Evolutionary conservation across 2,888 invertebrate species (phyloP), one percentile per base, ranked within the genome.

Genomic region (Lepidonotus clava): DNA sequence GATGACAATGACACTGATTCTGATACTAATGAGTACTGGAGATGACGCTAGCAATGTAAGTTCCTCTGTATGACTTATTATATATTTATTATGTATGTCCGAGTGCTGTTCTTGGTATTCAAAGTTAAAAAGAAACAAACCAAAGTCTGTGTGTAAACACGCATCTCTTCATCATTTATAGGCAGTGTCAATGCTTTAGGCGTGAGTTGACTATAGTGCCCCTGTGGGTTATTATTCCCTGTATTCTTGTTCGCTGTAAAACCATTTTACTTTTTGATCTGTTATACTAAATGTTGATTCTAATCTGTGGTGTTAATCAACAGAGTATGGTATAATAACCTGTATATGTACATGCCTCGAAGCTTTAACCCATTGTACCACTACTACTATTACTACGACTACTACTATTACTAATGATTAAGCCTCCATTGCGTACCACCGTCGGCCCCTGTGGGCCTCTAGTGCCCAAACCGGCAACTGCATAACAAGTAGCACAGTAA

Each of bases 181-280:
- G 40, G 1, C 18, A 76, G 76, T 76, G n/a, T 76, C 76, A 40
- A n/a, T 76, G 76, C 76, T 76, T 76, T 76, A 40, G 76, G 76
- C 38, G 40, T 76, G 28, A 76, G 76, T 76, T 40, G 40, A 40
- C 36, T 76, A 76, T 76, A 76, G 76, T 76, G 40, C 21, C 40
- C 36, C 53, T n/a, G 61, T 61, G 28, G 61, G 24, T 61, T 61
- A n/a, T n/a, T n/a, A n/a, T n/a, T n/a, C 61, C 61, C 28, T 61
- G 21, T 61, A 61, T 61, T 61, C 61, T 1, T 61, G 61, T 61
- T 61, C 61, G 61, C 61, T 61, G 61, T 61, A 32, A 61, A 28
- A 24, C 28, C 61, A 24, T 24, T 61, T 61, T 61, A 28, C 61
- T 34, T 71, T 71, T 34, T 38, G 38, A 71, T 71, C 34, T 71